Evolutionary conservation across 1,140 invertebrate genomes (phyloP), one percentile per base, ranked within the genome.

Genomic region (Apis cerana): DNA sequence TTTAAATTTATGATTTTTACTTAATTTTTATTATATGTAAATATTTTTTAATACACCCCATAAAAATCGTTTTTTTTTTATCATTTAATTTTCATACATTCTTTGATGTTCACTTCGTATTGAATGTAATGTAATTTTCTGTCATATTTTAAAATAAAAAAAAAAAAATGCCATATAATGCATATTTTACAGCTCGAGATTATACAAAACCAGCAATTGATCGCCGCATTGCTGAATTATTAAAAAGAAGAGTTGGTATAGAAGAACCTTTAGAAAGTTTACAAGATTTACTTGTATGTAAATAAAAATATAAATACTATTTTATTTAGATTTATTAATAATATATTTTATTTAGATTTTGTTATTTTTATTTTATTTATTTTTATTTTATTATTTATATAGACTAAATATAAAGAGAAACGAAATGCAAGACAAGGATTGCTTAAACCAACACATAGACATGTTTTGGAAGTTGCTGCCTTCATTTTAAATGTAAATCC

Each of bases 391-490:
- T 61, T 23, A 3, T 65, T 12, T 48, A 21, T 54, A 1, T 70
- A 95, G 95, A 92, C 91, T 50, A 95, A 94, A 91, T 94, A 94
- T 65, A 95, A 95, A 87, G 95, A 95, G 84, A 90, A 92, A 71
- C 92, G 95, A 67, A 93, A 92, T 64, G 89, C 90, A 50, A 93
- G 96, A 82, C 90, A 94, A 85, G 91, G 91, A 75, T 90, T 89
- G 48, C 81, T 96, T 17, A 95, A 94, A 88, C 92, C 94, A 12
- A 95, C 95, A 33, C 95, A 96, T 85, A 94, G 95, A 80, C 96
- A 96, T 89, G 90, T 97, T 19, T 92, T 97, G 62, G 96, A 97
- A 85, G 94, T 95, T 78, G 95, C 94, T 56, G 95, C 95, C n/a
- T 92, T 94, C 27, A 94, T 95, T 85, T 91, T 96, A 68, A 94